These are phyloP conservation scores for Sebastes schlegelii DNA, from an alignment of 2,113 vertebrate genomes.

Conservation along the genomic window DNA sequence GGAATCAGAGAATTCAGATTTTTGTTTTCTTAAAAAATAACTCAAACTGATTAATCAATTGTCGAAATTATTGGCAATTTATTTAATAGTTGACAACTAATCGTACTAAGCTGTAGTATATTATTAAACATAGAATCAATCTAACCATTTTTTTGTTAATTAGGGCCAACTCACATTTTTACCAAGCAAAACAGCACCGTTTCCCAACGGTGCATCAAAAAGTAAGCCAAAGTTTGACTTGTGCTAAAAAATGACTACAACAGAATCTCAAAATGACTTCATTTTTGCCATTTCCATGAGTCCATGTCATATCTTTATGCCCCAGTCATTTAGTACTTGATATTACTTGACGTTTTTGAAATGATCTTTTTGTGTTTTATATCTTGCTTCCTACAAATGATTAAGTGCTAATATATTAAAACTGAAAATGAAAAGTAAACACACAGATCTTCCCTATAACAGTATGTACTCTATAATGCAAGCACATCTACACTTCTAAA, in stretches of 20 bases:
- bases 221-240: not conserved
- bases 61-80: accelerated
- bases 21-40: too few species aligned
- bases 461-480: not conserved
- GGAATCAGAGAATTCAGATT: too few species aligned
- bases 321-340: not conserved
- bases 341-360: not conserved
- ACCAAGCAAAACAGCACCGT: not conserved
- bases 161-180: not conserved
- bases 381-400: not conserved
- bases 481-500: not conserved
- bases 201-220: not conserved
- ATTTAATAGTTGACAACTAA: too few species aligned
- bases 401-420: too few species aligned
- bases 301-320: not conserved
- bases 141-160: not conserved
- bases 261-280: not conserved
- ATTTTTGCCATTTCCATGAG: not conserved
- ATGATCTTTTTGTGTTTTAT: not conserved
- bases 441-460: not conserved
- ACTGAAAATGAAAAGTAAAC: not conserved
- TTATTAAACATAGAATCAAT: not conserved
- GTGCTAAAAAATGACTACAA: not conserved
- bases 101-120: too few species aligned
- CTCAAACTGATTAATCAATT: too few species aligned